phyloP scores from a whole-genome alignment of 2,113 vertebrate genomes.

The Fulmarus glacialis region DNA sequence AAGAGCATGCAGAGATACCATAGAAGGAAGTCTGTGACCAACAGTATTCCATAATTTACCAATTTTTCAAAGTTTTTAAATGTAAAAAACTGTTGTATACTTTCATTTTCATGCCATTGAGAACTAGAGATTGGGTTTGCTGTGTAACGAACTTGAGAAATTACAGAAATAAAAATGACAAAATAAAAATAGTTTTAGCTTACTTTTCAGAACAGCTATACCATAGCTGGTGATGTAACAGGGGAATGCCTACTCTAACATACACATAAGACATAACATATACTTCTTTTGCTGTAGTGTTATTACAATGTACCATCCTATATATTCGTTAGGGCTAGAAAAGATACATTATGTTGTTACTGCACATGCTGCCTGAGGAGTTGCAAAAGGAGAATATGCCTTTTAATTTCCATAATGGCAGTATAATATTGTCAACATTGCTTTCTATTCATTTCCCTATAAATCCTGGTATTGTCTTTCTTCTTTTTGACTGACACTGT shows the following conservation, averaged over 20 bases:
- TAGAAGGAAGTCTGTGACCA: not conserved
- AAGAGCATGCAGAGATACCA: not conserved
- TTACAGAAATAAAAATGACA: not conserved
- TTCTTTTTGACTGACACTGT: not conserved
- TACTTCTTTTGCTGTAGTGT: not conserved
- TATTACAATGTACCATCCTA: not conserved
- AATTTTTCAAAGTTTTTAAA: not conserved
- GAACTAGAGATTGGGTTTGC: not conserved
- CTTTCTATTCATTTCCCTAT: not conserved
- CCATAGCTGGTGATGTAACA: not conserved
- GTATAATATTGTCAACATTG: not conserved
- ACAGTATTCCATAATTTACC: not conserved
- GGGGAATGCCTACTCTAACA: not conserved
- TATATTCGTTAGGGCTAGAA: not conserved
- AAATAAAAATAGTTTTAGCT: not conserved
- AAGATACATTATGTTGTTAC: not conserved
- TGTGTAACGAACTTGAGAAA: not conserved
- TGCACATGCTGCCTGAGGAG: not conserved
- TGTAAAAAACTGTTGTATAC: not conserved
- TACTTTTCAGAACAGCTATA: not conserved
- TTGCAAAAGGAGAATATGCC: not conserved
- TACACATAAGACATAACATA: not conserved
- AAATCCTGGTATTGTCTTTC: not conserved
- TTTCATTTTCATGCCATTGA: not conserved
- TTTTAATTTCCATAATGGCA: not conserved